Conservation (phyloP, 2,888 invertebrate species). For the Gasteruption jaculator region DNA sequence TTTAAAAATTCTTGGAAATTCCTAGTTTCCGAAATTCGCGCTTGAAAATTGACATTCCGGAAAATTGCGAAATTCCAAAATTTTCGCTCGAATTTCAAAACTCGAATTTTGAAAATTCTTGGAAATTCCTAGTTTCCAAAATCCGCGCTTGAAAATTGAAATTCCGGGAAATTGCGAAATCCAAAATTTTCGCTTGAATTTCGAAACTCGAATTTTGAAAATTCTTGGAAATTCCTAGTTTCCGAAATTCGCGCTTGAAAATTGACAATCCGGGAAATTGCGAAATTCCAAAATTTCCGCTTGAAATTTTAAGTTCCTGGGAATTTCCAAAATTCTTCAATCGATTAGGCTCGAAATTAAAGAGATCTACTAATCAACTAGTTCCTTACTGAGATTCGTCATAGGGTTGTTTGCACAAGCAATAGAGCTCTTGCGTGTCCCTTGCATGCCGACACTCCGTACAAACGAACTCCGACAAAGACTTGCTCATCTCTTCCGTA, state of each 20-base stretch:
- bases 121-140: no score
- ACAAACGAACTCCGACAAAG: conserved; percentile 86
- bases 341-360: neutral
- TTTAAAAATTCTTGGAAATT: neutral
- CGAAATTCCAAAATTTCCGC: neutral
- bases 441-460: conserved; percentile 80
- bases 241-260: no score
- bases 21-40: no score
- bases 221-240: no score
- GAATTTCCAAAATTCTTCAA: no score
- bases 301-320: conserved; percentile 2
- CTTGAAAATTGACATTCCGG: no score
- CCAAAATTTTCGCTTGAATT: conserved; percentile 1
- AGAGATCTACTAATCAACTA: conserved; percentile 9
- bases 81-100: conserved; percentile 1
- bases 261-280: no score
- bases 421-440: conserved; percentile 90
- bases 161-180: no score
- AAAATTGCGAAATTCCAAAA: no score
- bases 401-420: conserved; percentile 93
- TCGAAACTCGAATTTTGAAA: neutral
- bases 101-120: neutral
- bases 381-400: conserved; percentile 88
- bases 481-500: conserved; percentile 85
- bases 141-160: no score